Conservation (phyloP, 2,113 vertebrate species). For the Fregetta grallaria region DNA sequence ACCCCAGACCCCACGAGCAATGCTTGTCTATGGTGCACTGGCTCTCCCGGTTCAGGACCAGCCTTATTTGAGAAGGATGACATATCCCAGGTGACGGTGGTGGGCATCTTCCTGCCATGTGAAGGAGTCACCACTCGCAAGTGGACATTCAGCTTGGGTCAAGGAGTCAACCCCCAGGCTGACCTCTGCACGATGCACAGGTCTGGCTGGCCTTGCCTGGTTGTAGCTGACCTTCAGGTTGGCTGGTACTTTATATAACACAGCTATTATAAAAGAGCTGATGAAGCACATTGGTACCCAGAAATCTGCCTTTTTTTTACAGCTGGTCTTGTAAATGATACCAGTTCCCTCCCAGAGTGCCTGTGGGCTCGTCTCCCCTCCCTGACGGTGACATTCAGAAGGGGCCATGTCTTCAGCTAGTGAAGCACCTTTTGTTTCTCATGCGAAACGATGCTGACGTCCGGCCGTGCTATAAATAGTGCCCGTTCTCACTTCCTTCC, state of each 20-base stretch:
- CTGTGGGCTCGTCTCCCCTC: neutral
- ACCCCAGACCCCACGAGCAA: accelerated
- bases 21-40: accelerated
- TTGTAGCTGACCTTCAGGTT: neutral
- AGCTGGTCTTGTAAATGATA: neutral
- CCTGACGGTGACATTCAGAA: neutral
- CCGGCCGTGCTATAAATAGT: neutral
- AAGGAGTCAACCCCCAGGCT: accelerated
- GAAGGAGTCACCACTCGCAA: neutral
- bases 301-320: neutral
- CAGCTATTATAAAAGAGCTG: neutral
- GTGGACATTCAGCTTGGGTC: neutral
- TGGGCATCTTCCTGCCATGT: neutral
- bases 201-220: neutral
- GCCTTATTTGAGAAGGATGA: neutral
- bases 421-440: neutral
- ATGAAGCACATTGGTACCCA: neutral
- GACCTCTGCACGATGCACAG: accelerated
- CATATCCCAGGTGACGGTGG: neutral
- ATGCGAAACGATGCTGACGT: accelerated
- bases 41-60: neutral
- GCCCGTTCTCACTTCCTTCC: neutral
- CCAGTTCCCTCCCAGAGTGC: accelerated
- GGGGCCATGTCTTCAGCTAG: neutral
- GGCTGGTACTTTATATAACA: neutral